Conservation (phyloP, 2,888 invertebrate species). For the Ochlodes sylvanus region DNA sequence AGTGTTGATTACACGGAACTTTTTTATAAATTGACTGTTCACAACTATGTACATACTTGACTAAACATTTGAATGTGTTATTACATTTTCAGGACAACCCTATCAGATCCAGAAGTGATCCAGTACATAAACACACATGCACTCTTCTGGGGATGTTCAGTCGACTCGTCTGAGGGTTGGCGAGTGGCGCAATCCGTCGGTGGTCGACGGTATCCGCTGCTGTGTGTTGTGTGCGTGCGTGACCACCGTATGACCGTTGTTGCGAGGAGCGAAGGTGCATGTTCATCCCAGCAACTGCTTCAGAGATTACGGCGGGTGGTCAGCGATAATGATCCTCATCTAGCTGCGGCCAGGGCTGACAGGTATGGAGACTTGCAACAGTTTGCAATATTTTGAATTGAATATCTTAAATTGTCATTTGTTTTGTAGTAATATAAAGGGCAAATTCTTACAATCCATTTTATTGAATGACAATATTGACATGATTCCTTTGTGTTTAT, state of each 20-base stretch:
- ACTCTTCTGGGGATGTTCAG: constrained; percentile 97
- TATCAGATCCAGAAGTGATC: constrained; percentile 89
- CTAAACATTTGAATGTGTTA: no score
- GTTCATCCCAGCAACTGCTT: constrained; percentile 89
- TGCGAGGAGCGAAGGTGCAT: constrained; percentile 94
- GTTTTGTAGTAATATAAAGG: no score
- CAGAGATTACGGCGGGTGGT: constrained; percentile 91
- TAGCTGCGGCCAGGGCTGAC: constrained; percentile 94
- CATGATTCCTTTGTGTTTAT: no score
- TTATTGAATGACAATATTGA: no score
- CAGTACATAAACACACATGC: constrained; percentile 93
- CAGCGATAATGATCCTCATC: constrained; percentile 93
- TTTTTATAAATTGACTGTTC: no score
- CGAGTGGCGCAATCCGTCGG: constrained; percentile 95
- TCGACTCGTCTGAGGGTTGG: constrained; percentile 95
- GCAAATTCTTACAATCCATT: no score
- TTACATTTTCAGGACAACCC: constrained; percentile 83
- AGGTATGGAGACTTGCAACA: constrained; percentile 76
- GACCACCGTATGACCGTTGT: constrained; percentile 97
- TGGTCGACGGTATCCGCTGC: constrained; percentile 91
- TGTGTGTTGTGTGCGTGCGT: constrained; percentile 95
- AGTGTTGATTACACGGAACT: no score
- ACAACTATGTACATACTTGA: no score
- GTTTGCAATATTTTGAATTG: no score
- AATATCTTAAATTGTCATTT: no score